phyloP scores from a whole-genome alignment of 2,113 vertebrate species.

The Vidua macroura region DNA sequence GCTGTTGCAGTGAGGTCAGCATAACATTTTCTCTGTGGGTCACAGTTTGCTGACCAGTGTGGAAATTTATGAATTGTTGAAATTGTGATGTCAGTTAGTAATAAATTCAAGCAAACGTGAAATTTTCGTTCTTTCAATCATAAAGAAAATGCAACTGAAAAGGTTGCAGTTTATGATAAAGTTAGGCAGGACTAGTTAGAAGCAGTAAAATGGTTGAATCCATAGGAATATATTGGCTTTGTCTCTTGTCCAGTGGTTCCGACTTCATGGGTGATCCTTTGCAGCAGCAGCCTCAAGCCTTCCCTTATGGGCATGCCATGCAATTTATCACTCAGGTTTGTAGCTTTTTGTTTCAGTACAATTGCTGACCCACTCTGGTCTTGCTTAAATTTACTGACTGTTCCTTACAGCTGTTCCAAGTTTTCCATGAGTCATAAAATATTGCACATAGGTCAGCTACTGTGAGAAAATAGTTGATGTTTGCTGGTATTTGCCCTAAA shows the following conservation, averaged over 20 bases:
- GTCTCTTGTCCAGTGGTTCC: neutral
- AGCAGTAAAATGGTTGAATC: neutral
- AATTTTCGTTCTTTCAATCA: neutral
- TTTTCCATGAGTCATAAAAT: slow-evolving; percentile 26
- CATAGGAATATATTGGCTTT: neutral
- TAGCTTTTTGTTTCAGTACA: neutral
- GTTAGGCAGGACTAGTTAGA: neutral
- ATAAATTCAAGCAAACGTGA: slow-evolving; percentile 26
- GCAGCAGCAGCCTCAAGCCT: neutral
- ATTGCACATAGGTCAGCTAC: neutral
- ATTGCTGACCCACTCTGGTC: neutral
- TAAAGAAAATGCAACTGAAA: neutral
- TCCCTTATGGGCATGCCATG: neutral
- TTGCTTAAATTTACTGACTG: slow-evolving; percentile 10
- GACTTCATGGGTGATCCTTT: neutral
- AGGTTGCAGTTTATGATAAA: neutral
- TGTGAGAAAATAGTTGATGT: slow-evolving; percentile 10
- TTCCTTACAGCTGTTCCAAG: slow-evolving; percentile 10
- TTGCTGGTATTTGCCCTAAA: neutral
- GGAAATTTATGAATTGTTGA: slow-evolving; percentile 49
- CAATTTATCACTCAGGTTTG: slow-evolving; percentile 13
- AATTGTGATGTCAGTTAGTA: slow-evolving; percentile 20
- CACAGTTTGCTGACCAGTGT: neutral
- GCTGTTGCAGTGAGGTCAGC: slow-evolving; percentile 38
- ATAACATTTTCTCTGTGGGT: slow-evolving; percentile 13